Evolutionary conservation across 35 echinoderm and acorn worm genomes (phyloP).

Genomic region (Holothuria glaberrima): DNA sequence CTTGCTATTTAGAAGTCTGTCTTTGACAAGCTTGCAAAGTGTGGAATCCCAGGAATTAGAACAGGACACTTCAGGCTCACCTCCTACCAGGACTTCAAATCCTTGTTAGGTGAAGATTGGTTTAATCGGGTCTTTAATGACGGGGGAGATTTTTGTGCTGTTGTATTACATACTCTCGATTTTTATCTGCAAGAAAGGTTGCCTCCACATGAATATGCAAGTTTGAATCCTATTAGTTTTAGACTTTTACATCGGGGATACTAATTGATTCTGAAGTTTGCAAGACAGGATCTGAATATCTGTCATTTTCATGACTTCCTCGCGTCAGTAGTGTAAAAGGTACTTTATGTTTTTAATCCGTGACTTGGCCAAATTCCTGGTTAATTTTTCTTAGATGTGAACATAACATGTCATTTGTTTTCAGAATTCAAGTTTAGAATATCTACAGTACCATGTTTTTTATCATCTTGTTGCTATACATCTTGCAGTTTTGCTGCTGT

Average conservation of each 20-base stretch:
- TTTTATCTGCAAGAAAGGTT: background rate
- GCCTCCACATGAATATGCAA: background rate
- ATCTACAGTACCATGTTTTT: constrained; percentile 23
- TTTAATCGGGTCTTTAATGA: constrained; percentile 9
- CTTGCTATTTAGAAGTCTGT: constrained; percentile 9
- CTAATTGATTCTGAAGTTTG: background rate
- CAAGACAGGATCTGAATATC: background rate
- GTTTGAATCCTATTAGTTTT: constrained; percentile 1
- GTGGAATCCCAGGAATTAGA: background rate
- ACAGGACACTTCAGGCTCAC: constrained; percentile 20
- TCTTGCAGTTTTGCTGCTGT: constrained; percentile 34
- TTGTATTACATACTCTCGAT: background rate
- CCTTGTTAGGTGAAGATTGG: constrained; percentile 6
- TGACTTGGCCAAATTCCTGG: constrained; percentile 4
- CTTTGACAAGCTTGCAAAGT: constrained; percentile 6
- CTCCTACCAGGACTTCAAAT: constrained; percentile 9
- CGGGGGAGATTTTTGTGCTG: constrained; percentile 19
- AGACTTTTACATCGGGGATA: constrained; percentile 13
- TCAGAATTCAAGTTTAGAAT: constrained; percentile 8
- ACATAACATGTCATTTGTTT: constrained; percentile 15
- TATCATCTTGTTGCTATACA: background rate
- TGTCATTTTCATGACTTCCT: constrained; percentile 23
- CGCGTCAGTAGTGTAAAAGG: constrained; percentile 8
- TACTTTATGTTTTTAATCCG: constrained; percentile 5
- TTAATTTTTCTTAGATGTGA: background rate